Conservation (phyloP, 2,113 vertebrate genomes). For the Benitochromis conjunctus region DNA sequence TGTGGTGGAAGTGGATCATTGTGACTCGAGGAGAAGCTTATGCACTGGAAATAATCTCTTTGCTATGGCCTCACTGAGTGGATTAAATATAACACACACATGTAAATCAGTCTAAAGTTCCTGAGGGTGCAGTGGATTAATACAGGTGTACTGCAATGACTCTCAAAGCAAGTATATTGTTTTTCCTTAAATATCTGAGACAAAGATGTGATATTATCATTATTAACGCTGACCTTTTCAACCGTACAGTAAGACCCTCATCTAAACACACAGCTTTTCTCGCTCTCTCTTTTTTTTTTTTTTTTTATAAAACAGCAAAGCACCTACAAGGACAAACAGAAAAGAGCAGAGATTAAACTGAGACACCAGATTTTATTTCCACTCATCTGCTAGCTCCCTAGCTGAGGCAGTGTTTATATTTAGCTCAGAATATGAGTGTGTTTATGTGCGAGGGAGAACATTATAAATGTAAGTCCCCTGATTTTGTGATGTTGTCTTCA, state of each 20-base stretch:
- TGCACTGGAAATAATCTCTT: not conserved
- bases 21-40: not conserved
- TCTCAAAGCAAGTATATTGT: not conserved
- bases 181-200: not conserved
- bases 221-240: not conserved
- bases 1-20: not conserved
- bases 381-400: slow-evolving; percentile 4
- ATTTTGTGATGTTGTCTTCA: slow-evolving; percentile 48
- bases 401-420: slow-evolving; percentile 41
- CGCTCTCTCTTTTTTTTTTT: not conserved
- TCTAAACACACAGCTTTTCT: not conserved
- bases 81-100: not conserved
- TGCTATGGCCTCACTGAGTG: not conserved
- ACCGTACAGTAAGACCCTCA: not conserved
- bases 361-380: slow-evolving; percentile 28
- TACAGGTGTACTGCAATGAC: not conserved
- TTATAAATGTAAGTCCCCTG: slow-evolving; percentile 32
- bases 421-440: slow-evolving; percentile 22
- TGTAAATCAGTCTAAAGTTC: not conserved
- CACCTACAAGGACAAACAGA: slow-evolving; percentile 5
- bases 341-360: slow-evolving; percentile 31
- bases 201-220: not conserved
- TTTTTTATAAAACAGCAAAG: not conserved
- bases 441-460: slow-evolving; percentile 27
- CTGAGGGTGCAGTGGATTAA: not conserved